Conservation (phyloP, 2,888 invertebrate genomes). For the Glaucopsyche alexis region DNA sequence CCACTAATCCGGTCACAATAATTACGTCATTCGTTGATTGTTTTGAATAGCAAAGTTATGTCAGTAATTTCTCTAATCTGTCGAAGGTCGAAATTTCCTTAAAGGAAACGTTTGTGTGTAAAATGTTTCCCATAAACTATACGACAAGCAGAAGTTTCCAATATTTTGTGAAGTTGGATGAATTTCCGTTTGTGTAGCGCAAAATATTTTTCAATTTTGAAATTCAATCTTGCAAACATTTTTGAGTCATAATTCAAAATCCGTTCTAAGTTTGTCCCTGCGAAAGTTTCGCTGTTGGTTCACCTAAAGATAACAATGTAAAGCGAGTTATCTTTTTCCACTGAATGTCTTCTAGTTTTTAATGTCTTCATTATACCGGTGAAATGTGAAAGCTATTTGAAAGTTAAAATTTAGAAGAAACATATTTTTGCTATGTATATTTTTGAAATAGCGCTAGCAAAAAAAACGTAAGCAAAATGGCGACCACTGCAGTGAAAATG, state of each 20-base stretch:
- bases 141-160: not conserved
- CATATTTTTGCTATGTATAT: no score
- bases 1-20: no score
- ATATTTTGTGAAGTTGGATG: constrained; percentile 2
- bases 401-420: no score
- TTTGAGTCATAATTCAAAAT: not conserved
- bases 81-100: no score
- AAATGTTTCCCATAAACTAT: not conserved
- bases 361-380: not conserved
- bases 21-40: no score
- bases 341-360: not conserved
- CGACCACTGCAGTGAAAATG: no score
- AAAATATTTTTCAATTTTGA: not conserved
- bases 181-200: constrained; percentile 2
- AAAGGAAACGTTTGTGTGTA: not conserved
- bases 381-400: no score
- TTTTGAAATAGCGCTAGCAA: no score
- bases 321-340: not conserved
- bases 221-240: constrained; percentile 15
- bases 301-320: not conserved
- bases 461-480: no score
- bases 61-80: not conserved
- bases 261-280: not conserved
- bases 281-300: constrained; percentile 2
- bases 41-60: no score